Percentiles rank a stretch among this genome's conserved stretches.
phyloP scores from a whole-genome alignment of 2,797 vertebrate species.

The Decapterus maruadsi region DNA sequence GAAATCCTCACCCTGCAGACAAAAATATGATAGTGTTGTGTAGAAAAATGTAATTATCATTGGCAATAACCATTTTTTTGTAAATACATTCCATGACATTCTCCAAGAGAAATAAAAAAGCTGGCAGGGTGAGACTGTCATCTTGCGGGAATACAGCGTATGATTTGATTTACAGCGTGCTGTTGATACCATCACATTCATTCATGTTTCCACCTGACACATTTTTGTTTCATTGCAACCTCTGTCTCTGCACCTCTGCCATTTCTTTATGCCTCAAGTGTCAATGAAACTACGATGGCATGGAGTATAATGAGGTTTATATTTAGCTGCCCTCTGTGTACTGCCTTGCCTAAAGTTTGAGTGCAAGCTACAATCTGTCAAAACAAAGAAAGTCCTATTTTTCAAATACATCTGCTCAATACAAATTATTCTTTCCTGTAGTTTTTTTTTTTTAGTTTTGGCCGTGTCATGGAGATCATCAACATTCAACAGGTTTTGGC shows the following conservation, averaged over 20 bases:
- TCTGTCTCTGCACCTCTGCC: slow-evolving; percentile 65
- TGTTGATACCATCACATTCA: slow-evolving; percentile 68
- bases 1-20: neutral
- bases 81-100: slow-evolving; percentile 34
- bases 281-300: slow-evolving; percentile 66
- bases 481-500: slow-evolving; percentile 43
- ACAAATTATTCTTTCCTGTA: slow-evolving; percentile 59
- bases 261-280: slow-evolving; percentile 72
- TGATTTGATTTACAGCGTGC: slow-evolving; percentile 58
- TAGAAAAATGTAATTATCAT: neutral
- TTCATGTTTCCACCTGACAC: slow-evolving; percentile 73
- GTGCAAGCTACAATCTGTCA: slow-evolving; percentile 71
- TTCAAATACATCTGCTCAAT: slow-evolving; percentile 50
- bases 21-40: neutral
- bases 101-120: neutral
- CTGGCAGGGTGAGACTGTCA: slow-evolving; percentile 43
- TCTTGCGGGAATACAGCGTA: slow-evolving; percentile 39
- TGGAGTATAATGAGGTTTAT: slow-evolving; percentile 77
- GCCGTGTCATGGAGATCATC: slow-evolving; percentile 49
- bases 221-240: slow-evolving; percentile 69
- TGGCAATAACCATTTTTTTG: neutral
- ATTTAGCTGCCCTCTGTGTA: slow-evolving; percentile 73
- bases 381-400: slow-evolving; percentile 70
- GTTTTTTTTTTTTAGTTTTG: slow-evolving; percentile 39
- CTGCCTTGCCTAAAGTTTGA: slow-evolving; percentile 62